Evolutionary conservation across 2,113 vertebrate species (phyloP).

Genomic region (Ammospiza nelsoni): DNA sequence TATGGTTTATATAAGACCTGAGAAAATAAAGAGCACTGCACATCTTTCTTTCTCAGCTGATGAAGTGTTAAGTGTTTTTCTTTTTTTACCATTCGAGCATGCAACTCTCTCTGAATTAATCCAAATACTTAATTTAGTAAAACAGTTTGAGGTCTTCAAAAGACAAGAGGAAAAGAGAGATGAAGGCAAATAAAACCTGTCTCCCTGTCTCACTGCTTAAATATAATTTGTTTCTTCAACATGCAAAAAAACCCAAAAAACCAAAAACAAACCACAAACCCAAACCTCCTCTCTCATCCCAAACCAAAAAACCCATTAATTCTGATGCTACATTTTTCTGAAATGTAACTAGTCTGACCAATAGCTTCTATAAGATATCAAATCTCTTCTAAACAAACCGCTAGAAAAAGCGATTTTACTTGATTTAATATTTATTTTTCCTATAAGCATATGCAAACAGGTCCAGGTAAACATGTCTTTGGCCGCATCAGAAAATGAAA

Average conservation of each 20-base stretch:
- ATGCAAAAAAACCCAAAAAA: rapidly evolving
- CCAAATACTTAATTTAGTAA: background rate
- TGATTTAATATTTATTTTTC: background rate
- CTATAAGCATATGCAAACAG: rapidly evolving
- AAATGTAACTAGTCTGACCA: background rate
- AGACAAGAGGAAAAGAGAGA: background rate
- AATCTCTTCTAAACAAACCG: background rate
- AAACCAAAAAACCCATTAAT: background rate
- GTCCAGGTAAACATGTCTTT: background rate
- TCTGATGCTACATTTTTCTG: background rate
- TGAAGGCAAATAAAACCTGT: rapidly evolving
- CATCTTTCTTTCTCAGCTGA: background rate
- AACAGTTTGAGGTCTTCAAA: background rate
- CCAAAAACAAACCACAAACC: too few species aligned
- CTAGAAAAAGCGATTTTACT: background rate
- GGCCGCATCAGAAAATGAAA: background rate
- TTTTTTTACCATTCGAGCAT: background rate
- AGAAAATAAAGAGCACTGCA: background rate
- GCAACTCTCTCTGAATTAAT: background rate
- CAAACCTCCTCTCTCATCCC: too few species aligned
- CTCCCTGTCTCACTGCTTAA: background rate
- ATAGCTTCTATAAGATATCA: rapidly evolving
- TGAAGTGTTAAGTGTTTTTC: rapidly evolving
- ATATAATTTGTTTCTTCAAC: rapidly evolving
- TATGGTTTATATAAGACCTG: background rate